phyloP scores from a whole-genome alignment of 2,888 invertebrate species.

The Polylopha cassiicola region DNA sequence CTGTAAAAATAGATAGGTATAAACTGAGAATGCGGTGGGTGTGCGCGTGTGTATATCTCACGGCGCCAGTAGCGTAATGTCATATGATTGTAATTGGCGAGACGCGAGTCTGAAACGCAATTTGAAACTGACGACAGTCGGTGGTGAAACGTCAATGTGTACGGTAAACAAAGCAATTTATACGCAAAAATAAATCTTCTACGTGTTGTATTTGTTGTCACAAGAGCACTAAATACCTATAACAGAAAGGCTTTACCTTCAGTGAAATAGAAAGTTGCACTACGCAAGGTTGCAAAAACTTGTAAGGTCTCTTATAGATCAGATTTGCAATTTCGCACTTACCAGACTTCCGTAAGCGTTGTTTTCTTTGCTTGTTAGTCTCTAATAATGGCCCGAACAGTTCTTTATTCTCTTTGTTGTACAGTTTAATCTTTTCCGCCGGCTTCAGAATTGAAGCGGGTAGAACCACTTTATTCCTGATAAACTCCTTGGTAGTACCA shows the following conservation, averaged over 20 bases:
- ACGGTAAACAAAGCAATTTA: constrained; percentile 35
- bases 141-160: constrained; percentile 36
- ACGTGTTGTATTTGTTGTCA: constrained; percentile 3
- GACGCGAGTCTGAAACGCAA: constrained; percentile 29
- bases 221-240: background rate
- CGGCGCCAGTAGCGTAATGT: constrained; percentile 58
- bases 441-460: constrained; percentile 64
- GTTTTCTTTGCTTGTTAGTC: constrained; percentile 61
- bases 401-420: constrained; percentile 69
- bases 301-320: constrained; percentile 27
- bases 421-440: constrained; percentile 62
- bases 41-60: constrained; percentile 42
- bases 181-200: background rate
- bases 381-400: constrained; percentile 72
- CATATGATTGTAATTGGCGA: constrained; percentile 68
- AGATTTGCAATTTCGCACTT: constrained; percentile 31
- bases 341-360: constrained; percentile 57
- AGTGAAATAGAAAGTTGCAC: constrained; percentile 20
- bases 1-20: constrained; percentile 59
- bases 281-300: constrained; percentile 47
- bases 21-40: constrained; percentile 31
- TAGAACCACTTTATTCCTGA: constrained; percentile 61
- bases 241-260: constrained; percentile 13
- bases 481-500: constrained; percentile 46
- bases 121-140: constrained; percentile 21